Percentiles rank a stretch among this genome's conserved stretches.
Conservation (phyloP, 2,797 vertebrate genomes). For the Acestrorhynchus altus region DNA sequence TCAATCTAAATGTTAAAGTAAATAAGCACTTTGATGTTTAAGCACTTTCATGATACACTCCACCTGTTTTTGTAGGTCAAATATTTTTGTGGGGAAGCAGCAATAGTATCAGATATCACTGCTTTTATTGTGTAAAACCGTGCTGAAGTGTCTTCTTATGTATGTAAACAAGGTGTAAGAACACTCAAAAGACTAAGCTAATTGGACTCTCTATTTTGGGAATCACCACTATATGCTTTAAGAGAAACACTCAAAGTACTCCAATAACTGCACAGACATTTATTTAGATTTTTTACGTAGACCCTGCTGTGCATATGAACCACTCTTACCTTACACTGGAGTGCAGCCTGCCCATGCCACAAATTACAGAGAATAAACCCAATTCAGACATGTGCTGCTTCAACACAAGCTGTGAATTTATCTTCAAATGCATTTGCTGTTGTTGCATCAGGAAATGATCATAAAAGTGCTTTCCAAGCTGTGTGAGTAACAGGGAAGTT, state of each 20-base stretch:
- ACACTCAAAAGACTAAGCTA: conserved; percentile 7
- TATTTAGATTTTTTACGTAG: conserved; percentile 19
- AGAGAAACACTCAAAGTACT: conserved; percentile 31
- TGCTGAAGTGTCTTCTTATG: conserved; percentile 14
- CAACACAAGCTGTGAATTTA: conserved; percentile 39
- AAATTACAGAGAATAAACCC: conserved; percentile 39
- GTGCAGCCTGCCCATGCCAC: conserved; percentile 10
- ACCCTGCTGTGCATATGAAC: conserved; percentile 28
- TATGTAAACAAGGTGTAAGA: conserved; percentile 24
- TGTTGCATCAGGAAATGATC: conserved; percentile 23
- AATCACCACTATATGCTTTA: conserved; percentile 5
- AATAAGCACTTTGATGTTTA: not conserved
- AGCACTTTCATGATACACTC: not conserved
- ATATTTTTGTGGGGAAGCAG: not conserved
- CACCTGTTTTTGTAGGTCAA: not conserved
- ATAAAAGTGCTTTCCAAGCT: conserved; percentile 65
- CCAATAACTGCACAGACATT: conserved; percentile 29
- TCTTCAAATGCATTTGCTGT: conserved; percentile 39
- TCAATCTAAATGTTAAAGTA: not conserved
- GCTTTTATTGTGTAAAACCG: not conserved
- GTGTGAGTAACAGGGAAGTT: conserved; percentile 63
- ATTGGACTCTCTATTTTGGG: conserved; percentile 8
- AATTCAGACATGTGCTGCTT: conserved; percentile 30
- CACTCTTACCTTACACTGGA: conserved; percentile 21
- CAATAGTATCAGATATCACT: not conserved